Base-by-base conservation (phyloP, 2,113 vertebrate genomes). In the Siniperca chuatsi region DNA sequence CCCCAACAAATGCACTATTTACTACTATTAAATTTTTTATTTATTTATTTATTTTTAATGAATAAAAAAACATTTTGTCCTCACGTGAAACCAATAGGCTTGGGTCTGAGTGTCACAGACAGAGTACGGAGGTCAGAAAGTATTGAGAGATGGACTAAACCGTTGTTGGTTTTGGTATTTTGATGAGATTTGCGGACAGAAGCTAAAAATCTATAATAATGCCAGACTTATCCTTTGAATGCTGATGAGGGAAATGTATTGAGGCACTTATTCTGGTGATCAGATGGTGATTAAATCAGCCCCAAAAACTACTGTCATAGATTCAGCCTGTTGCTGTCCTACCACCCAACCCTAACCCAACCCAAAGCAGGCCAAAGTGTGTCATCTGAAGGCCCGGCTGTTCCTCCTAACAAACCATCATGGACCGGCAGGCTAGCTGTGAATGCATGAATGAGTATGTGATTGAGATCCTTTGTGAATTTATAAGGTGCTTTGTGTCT, bases 331-430 rank as follows among this genome's bases (percentile, higher is more conserved):
- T 54, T 13, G 46, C 23, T 54, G 33, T 66, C 29, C 23, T 50
- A 9, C 33, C 54, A 4, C 6, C 4, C 50, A 55, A 12, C 25
- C 62, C 21, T 62, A 8, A n/a, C n/a, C n/a, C n/a, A n/a, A n/a
- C n/a, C n/a, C n/a, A n/a, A 42, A 15, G 37, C 44, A 21, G 33
- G n/a, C 5, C 13, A 58, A 25, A 42, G 18, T 33, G 23, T 68
- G 33, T 57, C 75, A 18, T 60, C 42, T 61, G 25, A 52, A 55
- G 52, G 18, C 40, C 70, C 4, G n/a, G 62, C 50, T 83, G 52
- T 67, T 73, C 12, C 40, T n/a, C 44, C 54, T 15, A 52, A 54
- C 48, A 48, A 68, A 37, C 35, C 78, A 35, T 69, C 50, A 81
- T 21, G 64, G 71, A 48, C 25, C 29, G 25, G 52, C 72, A 29